Percentiles rank a stretch among this genome's conserved stretches.
These are phyloP conservation scores for Eriosoma lanigerum DNA, from an alignment of 1,140 invertebrate genomes.

Conservation along the genomic window DNA sequence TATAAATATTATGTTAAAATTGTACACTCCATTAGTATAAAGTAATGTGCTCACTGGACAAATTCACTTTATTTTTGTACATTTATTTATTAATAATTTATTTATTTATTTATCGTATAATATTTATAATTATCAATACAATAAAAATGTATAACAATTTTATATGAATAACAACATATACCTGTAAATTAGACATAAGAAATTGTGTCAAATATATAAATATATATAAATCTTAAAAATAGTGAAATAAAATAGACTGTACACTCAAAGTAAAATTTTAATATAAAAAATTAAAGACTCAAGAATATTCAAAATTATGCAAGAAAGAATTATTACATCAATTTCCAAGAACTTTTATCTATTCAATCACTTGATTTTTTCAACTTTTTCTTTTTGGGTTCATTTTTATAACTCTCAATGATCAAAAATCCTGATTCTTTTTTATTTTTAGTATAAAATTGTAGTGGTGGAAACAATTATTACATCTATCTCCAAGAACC, in stretches of 20 bases:
- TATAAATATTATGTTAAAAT: constrained; percentile 2
- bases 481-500: constrained; percentile 40
- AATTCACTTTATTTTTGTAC: constrained; percentile 22
- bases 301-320: constrained; percentile 15
- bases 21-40: neutral
- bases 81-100: constrained; percentile 17
- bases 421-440: constrained; percentile 23
- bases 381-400: constrained; percentile 42
- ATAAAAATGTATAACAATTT: constrained; percentile 47
- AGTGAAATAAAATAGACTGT: constrained; percentile 9
- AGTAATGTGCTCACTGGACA: neutral
- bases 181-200: neutral
- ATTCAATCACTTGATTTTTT: constrained; percentile 44
- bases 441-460: constrained; percentile 28
- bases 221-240: constrained; percentile 24
- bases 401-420: constrained; percentile 9
- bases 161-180: constrained; percentile 36
- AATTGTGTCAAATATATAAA: constrained; percentile 9
- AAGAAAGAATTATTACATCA: constrained; percentile 26
- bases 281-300: constrained; percentile 1
- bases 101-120: no score
- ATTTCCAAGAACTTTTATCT: constrained; percentile 46
- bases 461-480: constrained; percentile 35
- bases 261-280: constrained; percentile 6
- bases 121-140: constrained; percentile 27